Percentiles rank a stretch among this genome's conserved stretches.
Evolutionary conservation across 2,113 vertebrate species (phyloP).

Genomic region (Xiphophorus hellerii): DNA sequence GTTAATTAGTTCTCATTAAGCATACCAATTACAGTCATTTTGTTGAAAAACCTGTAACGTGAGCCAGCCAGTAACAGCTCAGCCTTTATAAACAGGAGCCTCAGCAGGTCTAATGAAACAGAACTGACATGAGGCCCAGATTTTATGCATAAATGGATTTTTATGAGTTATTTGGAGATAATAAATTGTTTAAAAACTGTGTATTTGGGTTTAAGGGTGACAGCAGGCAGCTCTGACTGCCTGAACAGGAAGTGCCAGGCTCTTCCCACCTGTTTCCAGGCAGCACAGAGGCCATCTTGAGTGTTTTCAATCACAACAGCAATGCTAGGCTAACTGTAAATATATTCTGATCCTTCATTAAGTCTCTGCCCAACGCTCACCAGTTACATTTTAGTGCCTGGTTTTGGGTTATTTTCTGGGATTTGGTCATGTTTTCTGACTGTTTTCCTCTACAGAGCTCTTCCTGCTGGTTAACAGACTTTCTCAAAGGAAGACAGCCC

Average conservation of each 20-base stretch:
- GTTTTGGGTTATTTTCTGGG: neutral
- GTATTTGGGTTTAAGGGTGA: neutral
- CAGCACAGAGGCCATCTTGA: slow-evolving; percentile 79
- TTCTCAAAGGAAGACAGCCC: slow-evolving; percentile 37
- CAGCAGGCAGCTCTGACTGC: slow-evolving; percentile 27
- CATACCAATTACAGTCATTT: accelerated
- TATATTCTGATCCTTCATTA: neutral
- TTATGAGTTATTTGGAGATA: neutral
- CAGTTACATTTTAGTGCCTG: neutral
- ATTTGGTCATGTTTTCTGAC: slow-evolving; percentile 20
- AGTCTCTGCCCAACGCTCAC: neutral
- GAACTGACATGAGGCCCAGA: neutral
- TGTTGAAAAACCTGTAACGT: accelerated
- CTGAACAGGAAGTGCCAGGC: slow-evolving; percentile 72
- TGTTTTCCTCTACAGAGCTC: slow-evolving; percentile 35
- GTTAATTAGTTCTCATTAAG: neutral
- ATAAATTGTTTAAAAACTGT: neutral
- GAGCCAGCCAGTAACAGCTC: slow-evolving; percentile 30
- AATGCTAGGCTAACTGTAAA: slow-evolving; percentile 43
- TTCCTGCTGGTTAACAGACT: slow-evolving; percentile 43
- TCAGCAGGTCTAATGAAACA: neutral
- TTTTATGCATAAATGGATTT: neutral
- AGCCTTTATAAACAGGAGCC: neutral
- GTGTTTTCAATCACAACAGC: slow-evolving; percentile 51
- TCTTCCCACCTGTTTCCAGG: slow-evolving; percentile 48